phyloP scores from a whole-genome alignment of 2,113 vertebrate species.

The Bettongia penicillata region DNA sequence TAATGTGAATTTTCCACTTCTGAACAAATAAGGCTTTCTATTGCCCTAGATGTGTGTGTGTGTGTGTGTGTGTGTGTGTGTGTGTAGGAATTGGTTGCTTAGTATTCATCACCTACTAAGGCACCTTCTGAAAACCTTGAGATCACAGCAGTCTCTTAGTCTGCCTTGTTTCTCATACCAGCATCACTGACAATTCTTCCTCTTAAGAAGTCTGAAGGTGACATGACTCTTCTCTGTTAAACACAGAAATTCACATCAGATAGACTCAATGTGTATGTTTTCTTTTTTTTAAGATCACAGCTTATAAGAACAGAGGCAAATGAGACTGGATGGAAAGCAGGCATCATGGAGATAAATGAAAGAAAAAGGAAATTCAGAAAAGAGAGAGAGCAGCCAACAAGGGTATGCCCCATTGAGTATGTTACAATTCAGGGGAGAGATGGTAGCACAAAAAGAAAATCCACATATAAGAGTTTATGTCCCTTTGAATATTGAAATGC shows the following conservation, averaged over 20 bases:
- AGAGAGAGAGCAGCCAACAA: slow-evolving; percentile 1
- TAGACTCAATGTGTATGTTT: slow-evolving; percentile 34
- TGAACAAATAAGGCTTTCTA: background rate
- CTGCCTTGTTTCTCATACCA: background rate
- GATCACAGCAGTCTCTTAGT: slow-evolving; percentile 10
- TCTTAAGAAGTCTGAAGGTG: background rate
- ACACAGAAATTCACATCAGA: slow-evolving; percentile 26
- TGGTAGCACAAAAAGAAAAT: slow-evolving; percentile 27
- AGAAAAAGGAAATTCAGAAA: slow-evolving; percentile 46
- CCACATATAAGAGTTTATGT: slow-evolving; percentile 12
- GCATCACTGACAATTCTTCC: background rate
- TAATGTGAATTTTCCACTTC: background rate
- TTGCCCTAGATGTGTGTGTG: background rate
- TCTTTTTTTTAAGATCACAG: background rate
- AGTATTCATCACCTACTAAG: slow-evolving; percentile 31
- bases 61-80: background rate
- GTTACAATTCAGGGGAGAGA: slow-evolving; percentile 26
- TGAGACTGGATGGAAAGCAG: background rate
- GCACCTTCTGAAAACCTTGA: slow-evolving; percentile 51
- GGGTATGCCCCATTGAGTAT: background rate
- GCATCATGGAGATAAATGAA: slow-evolving; percentile 42
- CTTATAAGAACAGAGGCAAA: slow-evolving; percentile 30
- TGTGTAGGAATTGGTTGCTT: background rate
- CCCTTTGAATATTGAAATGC: slow-evolving; percentile 40
- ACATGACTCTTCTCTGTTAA: slow-evolving; percentile 3